Conservation (phyloP, 2,797 vertebrate genomes). For the Thaleichthys pacificus region DNA sequence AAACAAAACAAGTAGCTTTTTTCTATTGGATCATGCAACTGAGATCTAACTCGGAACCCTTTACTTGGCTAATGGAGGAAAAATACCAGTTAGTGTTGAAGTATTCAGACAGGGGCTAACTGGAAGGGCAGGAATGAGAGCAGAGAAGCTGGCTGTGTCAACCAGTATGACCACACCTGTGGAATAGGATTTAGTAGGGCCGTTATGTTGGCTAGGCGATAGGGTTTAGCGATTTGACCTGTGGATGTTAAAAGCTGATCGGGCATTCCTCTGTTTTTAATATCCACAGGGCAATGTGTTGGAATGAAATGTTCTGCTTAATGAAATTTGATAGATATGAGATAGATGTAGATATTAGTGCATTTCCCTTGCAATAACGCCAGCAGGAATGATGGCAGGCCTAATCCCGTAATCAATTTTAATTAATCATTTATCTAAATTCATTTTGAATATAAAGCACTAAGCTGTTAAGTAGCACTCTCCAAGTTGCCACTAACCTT, state of each 20-base stretch:
- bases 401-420: constrained; percentile 1
- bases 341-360: background rate
- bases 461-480: constrained; percentile 38
- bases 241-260: constrained; percentile 64
- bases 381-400: background rate
- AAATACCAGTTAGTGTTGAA: constrained; percentile 27
- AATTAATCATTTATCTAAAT: background rate
- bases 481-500: constrained; percentile 50
- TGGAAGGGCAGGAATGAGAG: background rate
- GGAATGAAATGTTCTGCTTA: constrained; percentile 7
- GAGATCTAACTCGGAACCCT: constrained; percentile 77
- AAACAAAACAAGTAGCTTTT: constrained; percentile 24
- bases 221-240: constrained; percentile 53
- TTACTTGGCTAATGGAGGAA: constrained; percentile 71
- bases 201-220: background rate
- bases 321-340: too few species aligned
- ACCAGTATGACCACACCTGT: background rate
- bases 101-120: constrained; percentile 16
- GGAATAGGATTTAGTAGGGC: constrained; percentile 6
- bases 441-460: background rate
- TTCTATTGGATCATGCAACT: constrained; percentile 43
- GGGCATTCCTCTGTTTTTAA: constrained; percentile 55
- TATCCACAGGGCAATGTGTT: constrained; percentile 64
- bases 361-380: background rate
- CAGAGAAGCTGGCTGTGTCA: background rate